phyloP scores from a whole-genome alignment of 2,113 vertebrate genomes.

The Benitochromis conjunctus region DNA sequence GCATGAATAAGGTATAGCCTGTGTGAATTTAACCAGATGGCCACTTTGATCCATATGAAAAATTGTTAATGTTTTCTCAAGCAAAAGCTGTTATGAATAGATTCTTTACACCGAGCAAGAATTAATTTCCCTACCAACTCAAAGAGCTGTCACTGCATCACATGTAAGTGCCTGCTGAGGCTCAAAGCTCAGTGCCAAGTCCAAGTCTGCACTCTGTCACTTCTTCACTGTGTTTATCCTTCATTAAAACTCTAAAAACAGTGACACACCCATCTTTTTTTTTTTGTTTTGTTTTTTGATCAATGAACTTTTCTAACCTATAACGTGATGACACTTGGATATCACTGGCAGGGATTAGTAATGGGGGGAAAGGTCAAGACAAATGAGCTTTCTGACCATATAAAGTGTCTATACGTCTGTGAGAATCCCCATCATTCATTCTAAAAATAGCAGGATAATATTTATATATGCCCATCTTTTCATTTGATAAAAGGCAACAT shows the following conservation, averaged over 20 bases:
- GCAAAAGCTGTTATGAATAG: constrained; percentile 53
- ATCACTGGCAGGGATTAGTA: constrained; percentile 37
- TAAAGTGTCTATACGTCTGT: background rate
- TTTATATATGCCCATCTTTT: background rate
- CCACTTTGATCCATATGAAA: constrained; percentile 41
- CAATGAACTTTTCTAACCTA: constrained; percentile 37
- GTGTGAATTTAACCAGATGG: constrained; percentile 59
- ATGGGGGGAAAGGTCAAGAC: constrained; percentile 1
- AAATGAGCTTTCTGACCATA: background rate
- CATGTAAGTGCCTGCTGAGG: constrained; percentile 40
- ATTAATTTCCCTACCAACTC: constrained; percentile 42
- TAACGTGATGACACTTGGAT: constrained; percentile 33
- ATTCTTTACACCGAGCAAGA: constrained; percentile 47
- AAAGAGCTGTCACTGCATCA: constrained; percentile 55
- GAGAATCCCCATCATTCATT: background rate
- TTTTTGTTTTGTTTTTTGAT: background rate
- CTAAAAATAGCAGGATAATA: background rate
- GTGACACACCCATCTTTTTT: background rate
- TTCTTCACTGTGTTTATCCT: constrained; percentile 62
- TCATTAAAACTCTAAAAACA: constrained; percentile 46
- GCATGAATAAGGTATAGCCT: constrained; percentile 45
- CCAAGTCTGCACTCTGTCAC: constrained; percentile 61
- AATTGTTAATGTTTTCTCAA: constrained; percentile 46
- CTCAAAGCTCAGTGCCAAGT: constrained; percentile 44
- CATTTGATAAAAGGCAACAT: background rate